phyloP scores from a whole-genome alignment of 1,140 invertebrate species.

The Musca vetustissima region DNA sequence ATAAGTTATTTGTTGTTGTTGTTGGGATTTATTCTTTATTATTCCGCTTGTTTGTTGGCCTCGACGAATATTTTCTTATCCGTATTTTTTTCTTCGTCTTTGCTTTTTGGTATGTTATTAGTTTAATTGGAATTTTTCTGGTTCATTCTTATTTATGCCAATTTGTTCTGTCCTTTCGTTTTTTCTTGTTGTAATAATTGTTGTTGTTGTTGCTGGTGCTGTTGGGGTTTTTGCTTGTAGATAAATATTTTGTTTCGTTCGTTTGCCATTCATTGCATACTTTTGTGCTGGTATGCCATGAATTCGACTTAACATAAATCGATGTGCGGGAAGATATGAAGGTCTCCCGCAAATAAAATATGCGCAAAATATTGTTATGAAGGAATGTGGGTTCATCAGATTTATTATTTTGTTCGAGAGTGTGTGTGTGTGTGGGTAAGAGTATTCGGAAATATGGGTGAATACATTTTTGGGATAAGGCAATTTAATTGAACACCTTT shows the following conservation, averaged over 20 bases:
- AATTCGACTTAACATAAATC: not conserved
- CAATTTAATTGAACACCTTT: no score
- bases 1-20: conserved; percentile 9
- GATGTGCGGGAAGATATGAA: no score
- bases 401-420: conserved; percentile 6
- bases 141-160: conserved; percentile 10
- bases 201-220: no score
- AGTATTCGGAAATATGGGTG: no score
- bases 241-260: conserved; percentile 19
- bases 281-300: conserved; percentile 20
- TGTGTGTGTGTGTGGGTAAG: not conserved
- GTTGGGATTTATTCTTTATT: no score
- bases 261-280: conserved; percentile 13
- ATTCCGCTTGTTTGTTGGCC: no score
- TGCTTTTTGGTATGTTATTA: conserved; percentile 12
- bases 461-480: no score
- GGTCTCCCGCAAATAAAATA: not conserved
- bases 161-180: not conserved
- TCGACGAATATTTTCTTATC: no score
- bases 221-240: not conserved
- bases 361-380: not conserved
- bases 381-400: not conserved
- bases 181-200: not conserved
- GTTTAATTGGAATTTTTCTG: conserved; percentile 21
- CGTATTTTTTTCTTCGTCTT: no score